Evolutionary conservation across 2,888 invertebrate species (phyloP).

Genomic region (Taphrorychus bicolor): DNA sequence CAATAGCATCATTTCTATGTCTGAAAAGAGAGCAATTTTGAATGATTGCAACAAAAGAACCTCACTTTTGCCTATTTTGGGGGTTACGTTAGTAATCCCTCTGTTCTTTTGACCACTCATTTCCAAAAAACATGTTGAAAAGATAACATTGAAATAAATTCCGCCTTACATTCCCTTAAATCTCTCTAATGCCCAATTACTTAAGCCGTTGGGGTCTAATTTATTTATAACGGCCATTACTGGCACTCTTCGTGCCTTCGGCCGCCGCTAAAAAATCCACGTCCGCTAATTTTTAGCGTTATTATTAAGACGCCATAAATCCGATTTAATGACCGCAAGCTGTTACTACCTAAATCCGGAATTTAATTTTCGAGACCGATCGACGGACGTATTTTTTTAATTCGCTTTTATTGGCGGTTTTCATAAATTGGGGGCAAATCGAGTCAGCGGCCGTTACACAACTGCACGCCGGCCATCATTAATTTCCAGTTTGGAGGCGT

Average conservation of each 20-base stretch:
- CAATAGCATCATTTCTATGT: too few species aligned
- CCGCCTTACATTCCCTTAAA: not conserved
- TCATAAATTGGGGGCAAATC: conserved; percentile 14
- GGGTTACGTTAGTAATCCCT: too few species aligned
- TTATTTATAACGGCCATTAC: conserved; percentile 27
- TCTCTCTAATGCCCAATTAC: not conserved
- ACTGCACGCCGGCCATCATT: not conserved
- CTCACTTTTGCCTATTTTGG: too few species aligned
- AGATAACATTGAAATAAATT: not conserved
- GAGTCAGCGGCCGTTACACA: not conserved
- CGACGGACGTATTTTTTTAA: conserved; percentile 7
- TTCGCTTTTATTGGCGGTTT: conserved; percentile 17
- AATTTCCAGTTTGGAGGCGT: not conserved
- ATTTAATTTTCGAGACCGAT: conserved; percentile 8
- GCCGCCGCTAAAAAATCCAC: conserved; percentile 21
- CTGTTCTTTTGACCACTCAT: too few species aligned
- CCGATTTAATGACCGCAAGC: conserved; percentile 31
- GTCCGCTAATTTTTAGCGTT: conserved; percentile 27
- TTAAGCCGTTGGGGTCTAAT: conserved; percentile 4
- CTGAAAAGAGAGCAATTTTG: too few species aligned
- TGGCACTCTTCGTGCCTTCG: conserved; percentile 7
- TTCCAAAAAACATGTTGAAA: too few species aligned
- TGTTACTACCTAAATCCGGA: conserved; percentile 22
- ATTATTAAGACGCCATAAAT: conserved; percentile 34
- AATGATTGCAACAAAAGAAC: too few species aligned